These are phyloP conservation scores for Spinus pinus DNA, from an alignment of 2,797 vertebrate genomes.

Conservation along the genomic window DNA sequence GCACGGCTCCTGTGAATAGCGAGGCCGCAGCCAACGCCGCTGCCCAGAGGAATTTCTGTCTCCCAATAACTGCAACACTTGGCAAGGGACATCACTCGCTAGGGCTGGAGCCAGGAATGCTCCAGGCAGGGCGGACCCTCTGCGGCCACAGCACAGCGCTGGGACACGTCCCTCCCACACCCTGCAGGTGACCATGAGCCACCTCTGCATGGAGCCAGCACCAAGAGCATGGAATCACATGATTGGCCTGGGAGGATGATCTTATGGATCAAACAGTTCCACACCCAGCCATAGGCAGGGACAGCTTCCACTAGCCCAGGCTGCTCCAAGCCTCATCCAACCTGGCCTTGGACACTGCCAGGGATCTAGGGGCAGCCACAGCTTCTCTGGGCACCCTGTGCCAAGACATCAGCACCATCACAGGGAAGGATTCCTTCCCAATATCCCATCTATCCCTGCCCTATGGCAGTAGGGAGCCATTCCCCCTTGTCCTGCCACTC, in stretches of 20 bases:
- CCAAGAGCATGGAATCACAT: rapidly evolving
- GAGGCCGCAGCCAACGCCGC: constrained; percentile 6
- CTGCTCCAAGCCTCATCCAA: rapidly evolving
- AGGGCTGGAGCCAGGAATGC: background rate
- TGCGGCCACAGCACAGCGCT: background rate
- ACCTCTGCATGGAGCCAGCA: background rate
- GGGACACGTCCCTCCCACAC: background rate
- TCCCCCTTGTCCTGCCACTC: background rate
- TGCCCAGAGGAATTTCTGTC: constrained; percentile 34
- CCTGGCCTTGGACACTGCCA: background rate
- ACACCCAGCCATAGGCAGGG: background rate
- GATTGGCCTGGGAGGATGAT: background rate
- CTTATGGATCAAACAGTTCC: background rate
- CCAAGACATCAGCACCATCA: background rate
- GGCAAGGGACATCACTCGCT: constrained; percentile 15
- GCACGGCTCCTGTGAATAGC: constrained; percentile 53
- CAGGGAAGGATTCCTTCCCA: background rate
- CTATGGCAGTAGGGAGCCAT: background rate
- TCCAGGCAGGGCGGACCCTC: background rate
- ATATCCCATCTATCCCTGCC: background rate
- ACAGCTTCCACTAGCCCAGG: rapidly evolving
- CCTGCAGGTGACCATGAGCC: background rate
- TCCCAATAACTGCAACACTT: constrained; percentile 42
- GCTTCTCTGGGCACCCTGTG: background rate
- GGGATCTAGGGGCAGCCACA: background rate